Evolutionary conservation across 2,113 vertebrate genomes (phyloP).

Genomic region (Nanorana parkeri): DNA sequence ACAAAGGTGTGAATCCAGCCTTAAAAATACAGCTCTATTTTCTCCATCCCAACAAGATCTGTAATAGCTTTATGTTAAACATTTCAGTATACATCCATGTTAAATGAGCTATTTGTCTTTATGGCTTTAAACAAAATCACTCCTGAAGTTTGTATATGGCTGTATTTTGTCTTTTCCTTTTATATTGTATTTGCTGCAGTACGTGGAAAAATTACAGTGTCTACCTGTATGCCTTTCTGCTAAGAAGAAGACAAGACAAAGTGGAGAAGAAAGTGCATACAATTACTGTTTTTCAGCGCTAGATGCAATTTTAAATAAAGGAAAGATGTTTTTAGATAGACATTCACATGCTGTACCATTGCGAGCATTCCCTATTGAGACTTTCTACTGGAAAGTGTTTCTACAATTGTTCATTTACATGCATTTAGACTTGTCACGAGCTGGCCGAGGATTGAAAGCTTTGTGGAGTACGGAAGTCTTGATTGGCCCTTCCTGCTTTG

Average conservation of each 20-base stretch:
- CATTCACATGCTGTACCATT: conserved; percentile 1
- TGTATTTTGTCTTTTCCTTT: background rate
- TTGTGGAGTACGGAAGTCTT: background rate
- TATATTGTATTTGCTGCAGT: background rate
- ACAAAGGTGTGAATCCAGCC: too few relatives aligned
- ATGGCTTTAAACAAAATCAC: background rate
- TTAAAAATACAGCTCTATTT: too few relatives aligned
- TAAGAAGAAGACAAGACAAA: background rate
- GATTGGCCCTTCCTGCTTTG: background rate
- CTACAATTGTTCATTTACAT: conserved; percentile 8
- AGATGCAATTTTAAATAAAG: conserved; percentile 23
- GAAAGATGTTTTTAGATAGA: conserved; percentile 28
- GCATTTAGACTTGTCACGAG: background rate
- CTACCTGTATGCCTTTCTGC: background rate
- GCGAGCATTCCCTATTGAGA: conserved; percentile 3
- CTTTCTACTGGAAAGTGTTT: background rate
- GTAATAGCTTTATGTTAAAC: too few relatives aligned
- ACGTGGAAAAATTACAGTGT: background rate
- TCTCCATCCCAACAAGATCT: too few relatives aligned
- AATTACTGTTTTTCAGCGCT: conserved; percentile 21
- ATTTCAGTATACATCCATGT: too few relatives aligned
- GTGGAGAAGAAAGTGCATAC: conserved; percentile 7
- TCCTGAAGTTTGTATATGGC: background rate
- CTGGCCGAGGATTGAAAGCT: background rate
- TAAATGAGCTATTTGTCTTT: too few relatives aligned